Conservation (phyloP, 2,888 invertebrate species). For the Eupithecia tripunctaria region DNA sequence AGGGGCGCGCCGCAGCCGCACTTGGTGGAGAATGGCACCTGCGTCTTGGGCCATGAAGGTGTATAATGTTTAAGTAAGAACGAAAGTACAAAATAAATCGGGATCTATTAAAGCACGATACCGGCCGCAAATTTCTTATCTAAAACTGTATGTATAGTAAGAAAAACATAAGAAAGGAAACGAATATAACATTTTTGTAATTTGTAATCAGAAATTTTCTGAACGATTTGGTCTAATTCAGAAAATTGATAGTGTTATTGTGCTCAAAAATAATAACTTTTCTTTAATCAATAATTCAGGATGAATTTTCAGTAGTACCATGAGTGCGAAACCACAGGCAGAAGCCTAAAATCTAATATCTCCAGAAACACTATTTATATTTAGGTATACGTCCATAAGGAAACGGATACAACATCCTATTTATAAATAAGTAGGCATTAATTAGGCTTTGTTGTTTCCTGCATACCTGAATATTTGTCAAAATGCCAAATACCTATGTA, state of each 20-base stretch:
- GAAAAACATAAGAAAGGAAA: too few species aligned
- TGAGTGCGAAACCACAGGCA: neutral
- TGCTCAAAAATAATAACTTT: too few species aligned
- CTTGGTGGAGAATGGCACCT: too few species aligned
- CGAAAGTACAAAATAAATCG: neutral
- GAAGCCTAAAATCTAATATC: neutral
- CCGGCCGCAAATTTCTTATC: too few species aligned
- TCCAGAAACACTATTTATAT: neutral
- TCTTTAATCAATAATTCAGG: too few species aligned
- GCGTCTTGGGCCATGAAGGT: too few species aligned
- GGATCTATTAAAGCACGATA: neutral
- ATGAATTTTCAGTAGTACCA: too few species aligned
- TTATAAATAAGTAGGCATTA: neutral
- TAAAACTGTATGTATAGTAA: too few species aligned
- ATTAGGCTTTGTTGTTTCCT: neutral
- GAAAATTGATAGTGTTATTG: neutral
- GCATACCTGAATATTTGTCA: neutral
- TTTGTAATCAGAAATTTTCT: neutral
- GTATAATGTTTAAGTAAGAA: too few species aligned
- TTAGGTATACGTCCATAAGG: neutral
- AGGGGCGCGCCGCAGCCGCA: too few species aligned
- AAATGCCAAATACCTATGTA: neutral
- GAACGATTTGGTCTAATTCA: neutral
- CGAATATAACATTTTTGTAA: neutral
- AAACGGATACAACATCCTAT: neutral